Conservation (phyloP, 2,797 vertebrate species). For the Enteromius radiatus region DNA sequence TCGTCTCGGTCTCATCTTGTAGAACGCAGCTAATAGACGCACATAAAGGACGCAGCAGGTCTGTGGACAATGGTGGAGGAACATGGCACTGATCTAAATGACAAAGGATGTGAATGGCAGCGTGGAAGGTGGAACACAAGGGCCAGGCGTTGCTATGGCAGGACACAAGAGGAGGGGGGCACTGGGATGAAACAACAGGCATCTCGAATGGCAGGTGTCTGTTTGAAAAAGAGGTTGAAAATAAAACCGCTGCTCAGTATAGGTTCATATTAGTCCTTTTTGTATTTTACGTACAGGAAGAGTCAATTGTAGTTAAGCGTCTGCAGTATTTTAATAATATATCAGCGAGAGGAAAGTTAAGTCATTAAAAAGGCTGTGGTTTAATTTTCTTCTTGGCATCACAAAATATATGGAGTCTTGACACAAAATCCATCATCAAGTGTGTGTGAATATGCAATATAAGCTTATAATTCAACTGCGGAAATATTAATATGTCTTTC, state of each 20-base stretch:
- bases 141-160: slow-evolving; percentile 75
- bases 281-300: neutral
- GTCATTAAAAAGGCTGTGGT: neutral
- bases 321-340: slow-evolving; percentile 4
- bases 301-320: neutral
- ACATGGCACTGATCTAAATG: slow-evolving; percentile 77
- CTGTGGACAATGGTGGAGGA: slow-evolving; percentile 64
- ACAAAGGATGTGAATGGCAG: slow-evolving; percentile 76
- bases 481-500: slow-evolving; percentile 25
- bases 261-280: neutral
- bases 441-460: slow-evolving; percentile 9
- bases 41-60: slow-evolving; percentile 67
- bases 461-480: neutral
- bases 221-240: slow-evolving; percentile 6
- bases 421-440: slow-evolving; percentile 32
- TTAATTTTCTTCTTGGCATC: slow-evolving; percentile 24
- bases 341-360: slow-evolving; percentile 11
- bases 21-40: slow-evolving; percentile 60
- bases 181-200: slow-evolving; percentile 50
- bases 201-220: slow-evolving; percentile 45
- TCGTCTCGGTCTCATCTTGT: slow-evolving; percentile 36
- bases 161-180: slow-evolving; percentile 55
- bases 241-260: neutral
- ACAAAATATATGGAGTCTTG: neutral
- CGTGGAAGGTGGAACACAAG: slow-evolving; percentile 50